phyloP scores from a whole-genome alignment of 2,797 vertebrate species.

The Varecia variegata region DNA sequence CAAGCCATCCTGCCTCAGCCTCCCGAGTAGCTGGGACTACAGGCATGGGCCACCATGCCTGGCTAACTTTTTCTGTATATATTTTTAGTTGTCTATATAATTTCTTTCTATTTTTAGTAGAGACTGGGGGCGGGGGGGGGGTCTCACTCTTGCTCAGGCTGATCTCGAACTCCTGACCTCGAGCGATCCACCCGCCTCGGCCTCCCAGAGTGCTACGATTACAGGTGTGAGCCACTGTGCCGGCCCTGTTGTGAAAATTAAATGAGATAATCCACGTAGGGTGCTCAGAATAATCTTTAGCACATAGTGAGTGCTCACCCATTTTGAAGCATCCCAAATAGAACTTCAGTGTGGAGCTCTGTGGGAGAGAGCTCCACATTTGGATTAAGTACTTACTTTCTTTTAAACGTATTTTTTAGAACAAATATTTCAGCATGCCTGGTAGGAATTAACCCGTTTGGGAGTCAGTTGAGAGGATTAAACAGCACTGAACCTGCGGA shows the following conservation, averaged over 20 bases:
- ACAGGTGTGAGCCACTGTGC: too few species aligned
- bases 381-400: neutral
- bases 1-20: too few species aligned
- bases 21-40: too few species aligned
- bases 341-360: slow-evolving; percentile 11
- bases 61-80: too few species aligned
- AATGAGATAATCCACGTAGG: neutral
- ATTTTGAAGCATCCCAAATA: slow-evolving; percentile 39
- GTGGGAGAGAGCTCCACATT: slow-evolving; percentile 16
- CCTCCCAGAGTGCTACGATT: too few species aligned
- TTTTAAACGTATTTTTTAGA: slow-evolving; percentile 38
- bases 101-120: too few species aligned
- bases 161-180: too few species aligned
- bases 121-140: too few species aligned
- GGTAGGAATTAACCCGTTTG: neutral
- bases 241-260: slow-evolving; percentile 32
- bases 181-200: too few species aligned
- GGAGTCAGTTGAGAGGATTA: neutral
- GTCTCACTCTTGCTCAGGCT: too few species aligned
- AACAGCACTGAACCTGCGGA: slow-evolving; percentile 24
- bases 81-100: too few species aligned
- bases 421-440: neutral
- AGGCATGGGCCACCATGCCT: too few species aligned
- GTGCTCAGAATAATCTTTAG: neutral
- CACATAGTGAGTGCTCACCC: neutral